These are phyloP conservation scores for Tragelaphus scriptus DNA, from an alignment of 2,113 vertebrate species.

Conservation along the genomic window DNA sequence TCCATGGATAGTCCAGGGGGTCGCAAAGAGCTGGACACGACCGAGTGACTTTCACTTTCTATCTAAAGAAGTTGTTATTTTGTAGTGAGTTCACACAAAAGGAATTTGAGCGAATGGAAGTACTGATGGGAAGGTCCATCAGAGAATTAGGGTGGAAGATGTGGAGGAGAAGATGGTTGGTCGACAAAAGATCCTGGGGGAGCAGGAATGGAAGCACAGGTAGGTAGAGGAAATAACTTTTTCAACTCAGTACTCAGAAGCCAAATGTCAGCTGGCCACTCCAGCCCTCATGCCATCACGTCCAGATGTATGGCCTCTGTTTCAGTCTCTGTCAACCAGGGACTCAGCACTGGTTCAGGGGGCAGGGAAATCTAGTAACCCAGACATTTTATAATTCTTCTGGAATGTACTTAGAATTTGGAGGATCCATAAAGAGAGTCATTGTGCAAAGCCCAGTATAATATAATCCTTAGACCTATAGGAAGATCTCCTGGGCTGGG, in stretches of 20 bases:
- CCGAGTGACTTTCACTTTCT: neutral
- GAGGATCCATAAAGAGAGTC: neutral
- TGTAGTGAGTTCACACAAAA: neutral
- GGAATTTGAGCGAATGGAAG: neutral
- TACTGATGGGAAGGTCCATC: neutral
- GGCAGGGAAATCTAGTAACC: neutral
- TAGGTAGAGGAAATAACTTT: neutral
- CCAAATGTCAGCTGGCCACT: neutral
- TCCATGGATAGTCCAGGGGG: neutral
- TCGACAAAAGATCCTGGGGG: neutral
- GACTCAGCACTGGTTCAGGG: neutral
- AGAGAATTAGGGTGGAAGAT: neutral
- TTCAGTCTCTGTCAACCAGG: neutral
- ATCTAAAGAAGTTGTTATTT: neutral
- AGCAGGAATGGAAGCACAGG: neutral
- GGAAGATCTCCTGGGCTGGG: neutral
- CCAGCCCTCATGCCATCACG: neutral
- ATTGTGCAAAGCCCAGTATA: neutral
- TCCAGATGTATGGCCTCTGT: neutral
- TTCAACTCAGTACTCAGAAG: neutral
- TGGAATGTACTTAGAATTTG: neutral
- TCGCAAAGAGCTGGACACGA: neutral
- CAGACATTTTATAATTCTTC: neutral
- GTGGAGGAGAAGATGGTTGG: neutral
- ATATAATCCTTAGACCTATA: neutral